Base-by-base conservation (phyloP, 2,888 invertebrate genomes). In the Amphipyra tragopoginis region DNA sequence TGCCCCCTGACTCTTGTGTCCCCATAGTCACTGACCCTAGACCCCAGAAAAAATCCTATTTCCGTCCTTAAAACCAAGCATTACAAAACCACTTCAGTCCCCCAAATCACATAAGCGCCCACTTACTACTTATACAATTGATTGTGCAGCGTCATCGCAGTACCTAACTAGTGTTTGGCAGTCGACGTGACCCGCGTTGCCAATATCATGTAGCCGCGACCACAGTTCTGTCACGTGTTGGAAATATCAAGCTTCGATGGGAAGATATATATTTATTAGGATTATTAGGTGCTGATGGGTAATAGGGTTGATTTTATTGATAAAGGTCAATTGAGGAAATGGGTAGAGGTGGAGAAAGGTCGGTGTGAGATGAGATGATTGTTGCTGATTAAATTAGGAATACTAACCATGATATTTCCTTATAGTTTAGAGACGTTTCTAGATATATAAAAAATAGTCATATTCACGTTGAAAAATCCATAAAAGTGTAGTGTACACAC, bases 141-240 rank as follows among this genome's bases (percentile, higher is more conserved):
- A 79, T 76, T 69, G 50, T 65, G 77, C 63, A 51, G 9, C 43
- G 54, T 80, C 79, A 67, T 67, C 66, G 45, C 38, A 52, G 58
- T 70, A 72, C 71, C 74, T 75, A 75, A 75, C 72, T 78, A 80
- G 75, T 77, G 78, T 78, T 87, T 86, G 87, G 87, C 87, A 83
- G 70, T 67, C 74, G 72, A 82, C 80, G 75, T 77, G 76, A 78
- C 79, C 55, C 21, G 77, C 65, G 62, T 77, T 87, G 87, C 87
- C 88, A 87, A 85, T 77, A 75, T 68, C 81, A 54, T 87, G 87
- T 86, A 77, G 53, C 66, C 11, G 59, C 65, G 43, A 43, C 48
- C 72, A 42, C 52, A 58, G 8, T 36, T 47, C 42, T 62, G 65
- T 75, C 70, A 72, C 72, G 70, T 60, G 65, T 58, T 42, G 48